Base-by-base conservation (phyloP, 1,140 invertebrate species). In the Limonius californicus region DNA sequence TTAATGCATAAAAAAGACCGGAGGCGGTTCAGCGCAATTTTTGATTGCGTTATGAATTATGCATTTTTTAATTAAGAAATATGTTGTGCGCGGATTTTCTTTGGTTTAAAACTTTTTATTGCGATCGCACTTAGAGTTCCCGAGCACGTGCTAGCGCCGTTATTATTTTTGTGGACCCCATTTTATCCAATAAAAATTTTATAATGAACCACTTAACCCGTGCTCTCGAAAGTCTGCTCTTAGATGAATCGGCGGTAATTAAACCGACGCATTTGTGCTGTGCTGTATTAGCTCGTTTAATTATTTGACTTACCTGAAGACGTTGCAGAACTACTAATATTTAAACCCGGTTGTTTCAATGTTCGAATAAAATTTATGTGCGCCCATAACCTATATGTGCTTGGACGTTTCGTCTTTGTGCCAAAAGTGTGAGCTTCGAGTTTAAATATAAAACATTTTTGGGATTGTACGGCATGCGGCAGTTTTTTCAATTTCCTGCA, bases 381-480 rank as follows among this genome's bases (percentile, higher is more conserved):
- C n/a, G 14, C n/a, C 9, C 14, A 35, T 35, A 32, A 57, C 27
- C 16, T 20, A 42, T n/a, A 20, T 42, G 27, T 32, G 55, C 12
- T 16, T 35, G 35, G 18, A 12, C 15, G 18, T 32, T 35, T 39
- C 15, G 30, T 35, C 55, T n/a, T 39, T 39, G 39, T 43, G 35
- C 57, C 32, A 43, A 43, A 58, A 43, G 39, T 39, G 42, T 30
- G 35, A 39, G 35, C 35, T 39, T 19, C 15, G 8, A 11, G 57
- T 58, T 39, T 39, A 39, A 43, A 58, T 45, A 20, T 57, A 57
- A 58, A 53, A 50, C 59, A 65, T 61, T 62, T 62, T 11, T 53
- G 45, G 55, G 19, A 18, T 45, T 43, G n/a, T 43, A 14, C 32
- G 15, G 45, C 1, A 64, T 30, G 35, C 19, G 57, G 43, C 47